Evolutionary conservation across 1,140 invertebrate genomes (phyloP).

Genomic region (Drosophila subobscura): DNA sequence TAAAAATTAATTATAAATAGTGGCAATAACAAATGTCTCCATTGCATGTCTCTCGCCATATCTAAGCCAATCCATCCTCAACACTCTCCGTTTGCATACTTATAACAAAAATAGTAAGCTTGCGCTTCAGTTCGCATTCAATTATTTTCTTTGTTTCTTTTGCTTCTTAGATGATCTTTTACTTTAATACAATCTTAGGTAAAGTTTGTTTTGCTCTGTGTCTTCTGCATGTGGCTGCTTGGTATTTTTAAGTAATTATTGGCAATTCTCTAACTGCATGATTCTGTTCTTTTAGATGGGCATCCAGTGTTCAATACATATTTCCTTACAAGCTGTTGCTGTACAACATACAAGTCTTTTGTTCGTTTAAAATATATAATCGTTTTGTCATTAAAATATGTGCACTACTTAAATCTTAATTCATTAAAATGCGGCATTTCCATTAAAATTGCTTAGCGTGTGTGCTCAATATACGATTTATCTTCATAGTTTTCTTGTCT

Average conservation of each 20-base stretch:
- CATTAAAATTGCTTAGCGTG: slow-evolving; percentile 70
- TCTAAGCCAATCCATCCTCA: too few species aligned
- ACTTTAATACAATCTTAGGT: slow-evolving; percentile 80
- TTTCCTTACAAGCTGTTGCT: slow-evolving; percentile 58
- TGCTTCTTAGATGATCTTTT: slow-evolving; percentile 38
- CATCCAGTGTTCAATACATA: slow-evolving; percentile 49
- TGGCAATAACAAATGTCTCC: slow-evolving; percentile 68
- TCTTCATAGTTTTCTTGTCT: slow-evolving; percentile 38
- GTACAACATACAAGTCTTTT: slow-evolving; percentile 76
- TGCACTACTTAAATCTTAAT: slow-evolving; percentile 63
- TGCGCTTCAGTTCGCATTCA: slow-evolving; percentile 47
- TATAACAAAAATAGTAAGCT: slow-evolving; percentile 76
- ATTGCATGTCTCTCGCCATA: slow-evolving; percentile 6
- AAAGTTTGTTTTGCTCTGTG: slow-evolving; percentile 57
- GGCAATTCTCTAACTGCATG: slow-evolving; percentile 82
- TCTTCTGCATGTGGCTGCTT: slow-evolving; percentile 45
- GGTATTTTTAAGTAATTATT: slow-evolving; percentile 68
- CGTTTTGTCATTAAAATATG: slow-evolving; percentile 63
- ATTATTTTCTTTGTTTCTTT: slow-evolving; percentile 42
- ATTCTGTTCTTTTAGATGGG: slow-evolving; percentile 50
- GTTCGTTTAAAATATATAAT: slow-evolving; percentile 55
- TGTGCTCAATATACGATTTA: too few species aligned
- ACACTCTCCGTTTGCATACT: slow-evolving; percentile 35
- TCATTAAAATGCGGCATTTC: slow-evolving; percentile 58
- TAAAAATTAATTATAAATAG: slow-evolving; percentile 74